Evolutionary conservation across 2,888 invertebrate genomes (phyloP).

Genomic region (Muscina levida): DNA sequence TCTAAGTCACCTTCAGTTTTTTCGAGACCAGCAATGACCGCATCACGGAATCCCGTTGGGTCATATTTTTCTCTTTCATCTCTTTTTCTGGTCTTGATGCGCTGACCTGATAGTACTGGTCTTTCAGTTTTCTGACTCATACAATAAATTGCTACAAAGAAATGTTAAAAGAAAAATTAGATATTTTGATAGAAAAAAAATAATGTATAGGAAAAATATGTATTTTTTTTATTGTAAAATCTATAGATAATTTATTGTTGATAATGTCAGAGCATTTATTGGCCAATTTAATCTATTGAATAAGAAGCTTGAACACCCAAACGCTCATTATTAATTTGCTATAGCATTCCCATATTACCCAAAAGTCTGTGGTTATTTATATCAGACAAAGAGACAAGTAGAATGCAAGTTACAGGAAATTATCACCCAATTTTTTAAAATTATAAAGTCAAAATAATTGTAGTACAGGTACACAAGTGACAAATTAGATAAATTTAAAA

Average conservation of each 20-base stretch:
- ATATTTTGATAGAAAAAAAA: background rate
- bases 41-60: conserved; percentile 98
- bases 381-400: conserved; percentile 51
- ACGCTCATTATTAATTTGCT: conserved; percentile 35
- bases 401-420: conserved; percentile 20
- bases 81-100: conserved; percentile 99
- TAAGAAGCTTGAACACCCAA: conserved; percentile 36
- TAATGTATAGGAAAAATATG: background rate
- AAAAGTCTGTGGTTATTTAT: conserved; percentile 26
- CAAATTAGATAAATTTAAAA: no score
- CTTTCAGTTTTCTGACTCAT: conserved; percentile 99
- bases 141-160: conserved; percentile 92
- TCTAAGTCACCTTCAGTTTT: conserved; percentile 97
- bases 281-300: conserved; percentile 36
- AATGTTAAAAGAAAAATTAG: conserved; percentile 69
- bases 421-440: no score
- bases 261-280: conserved; percentile 46
- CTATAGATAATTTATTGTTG: background rate
- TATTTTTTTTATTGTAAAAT: conserved; percentile 6
- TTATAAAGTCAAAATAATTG: no score
- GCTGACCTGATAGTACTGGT: conserved; percentile 99
- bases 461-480: no score
- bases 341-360: conserved; percentile 54
- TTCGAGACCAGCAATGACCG: conserved; percentile 96
- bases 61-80: conserved; percentile 99